Evolutionary conservation across 1,140 invertebrate species (phyloP), one percentile per base, ranked within the genome.

Genomic region (Zaprionus kolodkinae): DNA sequence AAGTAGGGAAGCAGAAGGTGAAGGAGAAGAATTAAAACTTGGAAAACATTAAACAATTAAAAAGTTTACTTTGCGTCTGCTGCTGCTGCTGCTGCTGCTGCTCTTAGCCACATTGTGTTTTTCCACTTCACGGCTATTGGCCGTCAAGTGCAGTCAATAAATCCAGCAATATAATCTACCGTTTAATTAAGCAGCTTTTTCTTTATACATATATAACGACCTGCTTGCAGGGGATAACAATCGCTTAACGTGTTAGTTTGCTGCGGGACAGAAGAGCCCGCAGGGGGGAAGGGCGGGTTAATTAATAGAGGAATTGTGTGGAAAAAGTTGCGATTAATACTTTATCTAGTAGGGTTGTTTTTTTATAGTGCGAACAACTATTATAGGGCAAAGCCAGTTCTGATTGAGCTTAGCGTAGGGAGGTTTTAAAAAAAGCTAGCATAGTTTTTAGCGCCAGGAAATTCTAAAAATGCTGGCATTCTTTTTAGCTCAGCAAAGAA

Each of bases 41-140:
- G 57, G 12, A 33, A 75, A 81, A 83, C 82, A 86, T 86, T 86
- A 79, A 86, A 86, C 82, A 86, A 86, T 86, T 86, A 86, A 86
- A 86, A 86, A 86, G 82, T 86, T 86, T 66, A 61, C 62, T 40
- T 67, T 75, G 30, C 40, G 52, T 55, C 65, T 52, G 72, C 35
- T 55, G 64, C 79, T 60, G 69, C 61, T 60, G 72, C 78, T 50
- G 9, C 48, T 25, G 69, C 40, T 67, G 63, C 63, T 79, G 21
- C 21, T 21, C 21, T 30, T 30, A 57, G 68, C 74, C 75, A 66
- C 76, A 60, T 75, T 68, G 45, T 63, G 59, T 74, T 72, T 40
- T 17, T 79, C 55, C 35, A 60, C 43, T 59, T 59, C 43, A 68
- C 43, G 65, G 27, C 13, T 60, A 60, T 66, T 57, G 38, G 38